Evolutionary conservation across 1,140 invertebrate genomes (phyloP).

Genomic region (Trissolcus basalis): DNA sequence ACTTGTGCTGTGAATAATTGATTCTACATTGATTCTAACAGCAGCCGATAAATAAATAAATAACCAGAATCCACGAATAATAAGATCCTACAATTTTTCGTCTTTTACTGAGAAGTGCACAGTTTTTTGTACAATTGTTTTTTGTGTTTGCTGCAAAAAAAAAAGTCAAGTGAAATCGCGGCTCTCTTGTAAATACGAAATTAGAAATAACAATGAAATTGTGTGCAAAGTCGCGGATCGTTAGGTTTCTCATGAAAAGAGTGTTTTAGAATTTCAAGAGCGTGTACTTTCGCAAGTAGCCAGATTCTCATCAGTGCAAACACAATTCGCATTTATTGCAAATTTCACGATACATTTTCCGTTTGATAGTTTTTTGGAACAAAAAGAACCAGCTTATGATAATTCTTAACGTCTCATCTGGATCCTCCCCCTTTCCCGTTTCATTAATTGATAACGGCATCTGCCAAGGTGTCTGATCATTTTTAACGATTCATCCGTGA

Average conservation of each 20-base stretch:
- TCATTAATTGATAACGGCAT: constrained; percentile 60
- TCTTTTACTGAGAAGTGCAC: too few species aligned
- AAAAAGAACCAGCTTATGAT: constrained; percentile 33
- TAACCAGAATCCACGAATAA: constrained; percentile 21
- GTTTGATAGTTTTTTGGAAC: constrained; percentile 51
- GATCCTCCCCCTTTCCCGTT: constrained; percentile 2
- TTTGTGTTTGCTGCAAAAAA: too few species aligned
- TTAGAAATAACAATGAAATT: constrained; percentile 27
- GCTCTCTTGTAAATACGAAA: background rate
- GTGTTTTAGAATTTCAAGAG: constrained; percentile 39
- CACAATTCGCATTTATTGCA: constrained; percentile 41
- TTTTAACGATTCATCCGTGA: constrained; percentile 50
- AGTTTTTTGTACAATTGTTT: too few species aligned
- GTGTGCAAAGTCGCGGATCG: constrained; percentile 35
- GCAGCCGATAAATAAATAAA: constrained; percentile 43
- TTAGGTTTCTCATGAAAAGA: constrained; percentile 56
- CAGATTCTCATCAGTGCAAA: constrained; percentile 58
- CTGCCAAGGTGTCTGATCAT: constrained; percentile 42
- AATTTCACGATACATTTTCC: constrained; percentile 59
- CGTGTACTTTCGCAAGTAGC: constrained; percentile 56
- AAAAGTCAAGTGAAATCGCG: too few species aligned
- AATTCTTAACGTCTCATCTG: constrained; percentile 45
- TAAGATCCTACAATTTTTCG: too few species aligned
- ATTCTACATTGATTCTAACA: constrained; percentile 36
- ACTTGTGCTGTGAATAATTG: constrained; percentile 48